A percentile compares a stretch with the other conserved stretches of the same genome.
These are phyloP conservation scores for Spondyliosoma cantharus DNA, from an alignment of 2,797 vertebrate genomes.

Conservation along the genomic window DNA sequence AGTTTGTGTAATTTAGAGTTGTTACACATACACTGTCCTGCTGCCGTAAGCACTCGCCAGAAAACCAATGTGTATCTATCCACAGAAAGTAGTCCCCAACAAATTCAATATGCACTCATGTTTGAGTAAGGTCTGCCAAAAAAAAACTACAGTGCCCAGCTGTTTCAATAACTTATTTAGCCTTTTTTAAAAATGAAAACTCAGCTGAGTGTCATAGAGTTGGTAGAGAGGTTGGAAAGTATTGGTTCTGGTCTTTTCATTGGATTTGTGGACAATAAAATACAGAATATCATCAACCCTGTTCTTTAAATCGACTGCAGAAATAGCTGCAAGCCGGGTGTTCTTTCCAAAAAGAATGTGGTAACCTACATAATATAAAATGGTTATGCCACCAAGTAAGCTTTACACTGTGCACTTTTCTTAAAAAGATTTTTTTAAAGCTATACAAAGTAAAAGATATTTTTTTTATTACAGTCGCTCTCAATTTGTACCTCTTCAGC, in stretches of 20 bases:
- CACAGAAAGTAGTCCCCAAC: background rate
- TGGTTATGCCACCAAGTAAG: conserved; percentile 11
- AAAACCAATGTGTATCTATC: background rate
- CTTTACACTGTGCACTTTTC: conserved; percentile 4
- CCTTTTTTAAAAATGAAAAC: background rate
- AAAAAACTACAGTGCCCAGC: background rate
- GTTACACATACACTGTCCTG: no score
- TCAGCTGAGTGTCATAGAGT: background rate
- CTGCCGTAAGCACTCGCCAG: no score
- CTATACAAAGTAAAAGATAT: conserved; percentile 19
- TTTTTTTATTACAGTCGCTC: background rate
- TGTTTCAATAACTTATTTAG: background rate
- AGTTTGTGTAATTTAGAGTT: no score
- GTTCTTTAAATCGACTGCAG: background rate
- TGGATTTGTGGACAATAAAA: conserved; percentile 3
- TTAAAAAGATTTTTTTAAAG: background rate
- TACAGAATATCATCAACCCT: conserved; percentile 2
- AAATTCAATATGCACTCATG: background rate
- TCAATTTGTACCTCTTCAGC: background rate
- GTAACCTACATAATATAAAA: conserved; percentile 24
- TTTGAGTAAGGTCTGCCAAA: background rate
- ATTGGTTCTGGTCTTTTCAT: conserved; percentile 1
- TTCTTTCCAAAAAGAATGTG: background rate
- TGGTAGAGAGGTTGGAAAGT: background rate
- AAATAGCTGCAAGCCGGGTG: background rate